These are phyloP conservation scores for Halichoeres trimaculatus DNA, from an alignment of 2,113 vertebrate genomes.

Conservation along the genomic window DNA sequence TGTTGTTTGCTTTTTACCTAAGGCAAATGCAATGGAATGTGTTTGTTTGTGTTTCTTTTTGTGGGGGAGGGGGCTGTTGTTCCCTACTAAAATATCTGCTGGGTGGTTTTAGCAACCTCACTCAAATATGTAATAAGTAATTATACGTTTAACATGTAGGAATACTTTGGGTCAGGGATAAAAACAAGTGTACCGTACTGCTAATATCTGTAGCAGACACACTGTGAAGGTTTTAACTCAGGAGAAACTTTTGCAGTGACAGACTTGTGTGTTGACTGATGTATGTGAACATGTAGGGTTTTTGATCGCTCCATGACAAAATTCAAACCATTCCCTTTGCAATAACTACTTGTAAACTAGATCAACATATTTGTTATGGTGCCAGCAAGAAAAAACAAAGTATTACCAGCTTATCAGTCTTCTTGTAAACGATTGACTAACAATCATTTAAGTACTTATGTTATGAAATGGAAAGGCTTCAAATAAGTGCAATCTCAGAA, in stretches of 20 bases:
- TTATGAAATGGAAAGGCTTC: slow-evolving; percentile 16
- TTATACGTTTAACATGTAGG: not conserved
- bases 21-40: too few relatives aligned
- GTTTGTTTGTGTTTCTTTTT: too few relatives aligned
- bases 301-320: too few relatives aligned
- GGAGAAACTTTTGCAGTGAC: too few relatives aligned
- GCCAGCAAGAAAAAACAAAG: slow-evolving; percentile 1
- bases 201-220: too few relatives aligned
- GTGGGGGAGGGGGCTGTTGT: too few relatives aligned
- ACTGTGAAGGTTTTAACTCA: too few relatives aligned
- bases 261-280: not conserved
- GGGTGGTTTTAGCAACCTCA: not conserved
- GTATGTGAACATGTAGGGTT: not conserved
- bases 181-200: too few relatives aligned
- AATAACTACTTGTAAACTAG: not conserved
- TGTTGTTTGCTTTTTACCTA: too few relatives aligned
- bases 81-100: too few relatives aligned
- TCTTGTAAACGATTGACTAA: not conserved
- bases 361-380: not conserved
- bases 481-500: slow-evolving; percentile 23
- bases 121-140: not conserved
- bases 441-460: not conserved
- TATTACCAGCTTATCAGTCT: not conserved
- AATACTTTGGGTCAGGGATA: not conserved
- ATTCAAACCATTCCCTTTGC: too few relatives aligned